phyloP scores from a whole-genome alignment of 2,888 invertebrate genomes.

The Drosophila birchii region DNA sequence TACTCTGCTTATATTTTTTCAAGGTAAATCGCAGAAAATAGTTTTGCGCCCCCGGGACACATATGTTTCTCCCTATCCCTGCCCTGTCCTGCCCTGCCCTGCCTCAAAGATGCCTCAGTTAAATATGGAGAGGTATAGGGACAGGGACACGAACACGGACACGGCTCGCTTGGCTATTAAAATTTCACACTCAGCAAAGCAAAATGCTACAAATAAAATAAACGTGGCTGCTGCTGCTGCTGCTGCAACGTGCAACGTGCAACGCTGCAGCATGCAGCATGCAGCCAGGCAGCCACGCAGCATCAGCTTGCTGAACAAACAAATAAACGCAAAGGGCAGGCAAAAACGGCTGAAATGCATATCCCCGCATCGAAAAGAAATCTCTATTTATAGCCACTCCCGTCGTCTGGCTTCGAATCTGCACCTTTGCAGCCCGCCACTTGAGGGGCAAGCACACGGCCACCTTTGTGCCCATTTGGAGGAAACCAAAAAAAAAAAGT shows the following conservation, averaged over 20 bases:
- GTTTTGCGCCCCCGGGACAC: constrained; percentile 47
- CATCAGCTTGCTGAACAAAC: constrained; percentile 67
- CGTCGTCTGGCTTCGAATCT: constrained; percentile 50
- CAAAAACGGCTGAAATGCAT: constrained; percentile 46
- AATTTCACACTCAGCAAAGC: constrained; percentile 80
- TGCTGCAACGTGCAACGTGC: constrained; percentile 31
- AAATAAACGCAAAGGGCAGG: constrained; percentile 75
- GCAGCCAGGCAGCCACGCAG: constrained; percentile 25
- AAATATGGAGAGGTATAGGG: constrained; percentile 2
- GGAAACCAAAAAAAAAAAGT: neutral
- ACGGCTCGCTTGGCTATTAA: constrained; percentile 81
- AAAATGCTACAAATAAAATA: constrained; percentile 79
- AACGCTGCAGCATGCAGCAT: constrained; percentile 26
- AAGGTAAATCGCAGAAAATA: constrained; percentile 76
- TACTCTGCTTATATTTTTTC: constrained; percentile 57
- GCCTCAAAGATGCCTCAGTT: constrained; percentile 51
- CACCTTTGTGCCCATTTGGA: constrained; percentile 50
- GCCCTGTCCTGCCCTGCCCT: constrained; percentile 37
- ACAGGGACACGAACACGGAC: constrained; percentile 62
- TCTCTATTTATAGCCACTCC: constrained; percentile 60
- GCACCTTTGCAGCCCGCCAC: constrained; percentile 71
- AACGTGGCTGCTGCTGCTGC: constrained; percentile 61
- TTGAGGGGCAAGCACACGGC: constrained; percentile 49
- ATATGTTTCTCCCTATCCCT: constrained; percentile 33
- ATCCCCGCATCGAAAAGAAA: constrained; percentile 21